Base-by-base conservation (phyloP, 2,888 invertebrate species). In the Bursaphelenchus okinawaensis region DNA sequence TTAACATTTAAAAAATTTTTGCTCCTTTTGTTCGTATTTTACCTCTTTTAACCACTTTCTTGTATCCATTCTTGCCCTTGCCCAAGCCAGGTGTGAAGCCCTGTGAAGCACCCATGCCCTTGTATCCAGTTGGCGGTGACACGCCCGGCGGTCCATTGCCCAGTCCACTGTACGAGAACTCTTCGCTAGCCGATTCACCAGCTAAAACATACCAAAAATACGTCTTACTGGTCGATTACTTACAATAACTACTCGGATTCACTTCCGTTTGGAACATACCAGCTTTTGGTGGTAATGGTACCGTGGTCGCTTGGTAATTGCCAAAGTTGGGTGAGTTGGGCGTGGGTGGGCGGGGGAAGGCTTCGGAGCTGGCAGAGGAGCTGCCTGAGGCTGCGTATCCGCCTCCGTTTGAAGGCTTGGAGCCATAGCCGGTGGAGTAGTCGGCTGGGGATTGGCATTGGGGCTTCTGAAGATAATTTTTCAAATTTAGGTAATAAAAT, bases 391-490 rank as follows among this genome's bases (percentile, higher is more conserved):
- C 29, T 12, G 51, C 22, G 7, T 40, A 31, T n/a, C 16, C 19
- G 22, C 60, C 60, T 20, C 20, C 26, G 40, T 22, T 65, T 1
- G 50, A 29, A n/a, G 28, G 23, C 24, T 64, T 40, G 23, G 7
- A 23, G 19, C 51, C 68, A 28, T 70, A 40, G 20, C 51, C 62
- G n/a, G 8, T 55, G n/a, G n/a, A 31, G 7, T 63, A 52, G 22
- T 16, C 23, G 7, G 12, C 22, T n/a, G 12, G 23, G 23, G 20
- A 16, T 23, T 9, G 27, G 52, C 70, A 70, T 70, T 70, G 68
- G 9, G 70, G 70, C 16, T 69, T 67, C 70, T 73, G n/a, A 50
- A 70, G 61, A n/a, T 57, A 59, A 24, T 54, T 54, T 40, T 40
- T 40, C 6, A 6, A n/a, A 40, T n/a, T n/a, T n/a, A n/a, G n/a